Percentiles rank a stretch among this genome's conserved stretches.
These are phyloP conservation scores for Cryptops parisi DNA, from an alignment of 2,888 invertebrate species.

Conservation along the genomic window DNA sequence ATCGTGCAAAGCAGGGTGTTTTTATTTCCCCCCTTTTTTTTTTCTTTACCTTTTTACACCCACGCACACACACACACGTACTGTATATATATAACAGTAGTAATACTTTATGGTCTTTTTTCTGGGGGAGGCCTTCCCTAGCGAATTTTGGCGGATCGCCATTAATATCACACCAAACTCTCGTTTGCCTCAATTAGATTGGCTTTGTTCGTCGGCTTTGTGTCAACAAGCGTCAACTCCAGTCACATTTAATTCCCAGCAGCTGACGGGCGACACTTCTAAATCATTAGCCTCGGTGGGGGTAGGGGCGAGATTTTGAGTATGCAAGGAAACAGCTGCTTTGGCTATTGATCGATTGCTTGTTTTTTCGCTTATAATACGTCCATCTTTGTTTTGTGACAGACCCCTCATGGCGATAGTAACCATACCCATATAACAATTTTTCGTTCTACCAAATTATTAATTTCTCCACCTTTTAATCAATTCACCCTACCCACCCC, in stretches of 20 bases:
- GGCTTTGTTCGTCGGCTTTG: slow-evolving; percentile 13
- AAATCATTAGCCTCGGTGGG: slow-evolving; percentile 8
- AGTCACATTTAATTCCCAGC: slow-evolving; percentile 10
- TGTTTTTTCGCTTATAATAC: slow-evolving; percentile 3
- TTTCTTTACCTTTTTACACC: too few species aligned
- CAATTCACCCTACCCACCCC: too few species aligned
- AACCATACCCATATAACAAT: too few species aligned
- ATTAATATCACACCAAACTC: slow-evolving; percentile 10
- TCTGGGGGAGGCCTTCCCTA: too few species aligned
- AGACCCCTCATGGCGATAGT: not conserved
- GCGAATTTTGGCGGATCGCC: too few species aligned
- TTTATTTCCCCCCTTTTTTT: too few species aligned
- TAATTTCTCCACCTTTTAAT: too few species aligned
- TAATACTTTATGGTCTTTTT: too few species aligned
- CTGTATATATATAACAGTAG: too few species aligned
- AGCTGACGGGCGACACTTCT: slow-evolving; percentile 7
- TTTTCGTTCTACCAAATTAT: too few species aligned
- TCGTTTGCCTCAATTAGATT: slow-evolving; percentile 13
- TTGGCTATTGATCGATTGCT: not conserved
- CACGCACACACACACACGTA: too few species aligned
- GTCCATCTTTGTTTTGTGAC: slow-evolving; percentile 3
- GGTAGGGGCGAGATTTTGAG: not conserved
- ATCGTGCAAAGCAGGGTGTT: too few species aligned
- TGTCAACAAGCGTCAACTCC: slow-evolving; percentile 14
- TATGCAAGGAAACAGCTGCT: not conserved